Percentiles rank a stretch among this genome's conserved stretches.
phyloP scores from a whole-genome alignment of 2,888 invertebrate species.

The Helicoverpa assulta region DNA sequence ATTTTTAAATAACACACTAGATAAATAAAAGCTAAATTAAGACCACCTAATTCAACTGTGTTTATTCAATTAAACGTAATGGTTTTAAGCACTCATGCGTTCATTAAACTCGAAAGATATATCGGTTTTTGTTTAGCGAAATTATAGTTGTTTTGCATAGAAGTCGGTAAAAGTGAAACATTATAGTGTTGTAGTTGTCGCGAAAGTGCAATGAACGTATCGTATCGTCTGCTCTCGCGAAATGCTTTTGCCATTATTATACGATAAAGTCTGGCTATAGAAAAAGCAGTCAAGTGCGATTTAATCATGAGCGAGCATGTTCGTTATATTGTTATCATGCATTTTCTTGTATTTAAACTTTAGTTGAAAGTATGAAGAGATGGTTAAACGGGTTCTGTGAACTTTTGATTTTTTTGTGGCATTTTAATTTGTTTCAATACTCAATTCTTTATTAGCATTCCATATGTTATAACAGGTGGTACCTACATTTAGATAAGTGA shows the following conservation, averaged over 20 bases:
- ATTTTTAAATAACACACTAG: not conserved
- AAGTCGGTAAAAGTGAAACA: conserved; percentile 39
- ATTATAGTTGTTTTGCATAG: conserved; percentile 33
- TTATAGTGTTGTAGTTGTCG: conserved; percentile 44
- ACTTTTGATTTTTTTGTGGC: not conserved
- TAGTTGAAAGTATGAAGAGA: conserved; percentile 7
- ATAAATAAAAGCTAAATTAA: conserved; percentile 10
- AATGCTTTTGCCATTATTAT: conserved; percentile 69
- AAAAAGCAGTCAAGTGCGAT: conserved; percentile 63
- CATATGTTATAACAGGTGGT: no score
- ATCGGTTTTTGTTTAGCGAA: conserved; percentile 42
- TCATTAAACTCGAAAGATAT: conserved; percentile 39
- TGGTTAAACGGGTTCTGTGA: not conserved
- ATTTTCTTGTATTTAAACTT: conserved; percentile 33
- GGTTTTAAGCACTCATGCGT: conserved; percentile 32
- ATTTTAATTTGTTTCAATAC: not conserved
- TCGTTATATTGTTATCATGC: conserved; percentile 37
- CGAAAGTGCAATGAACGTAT: conserved; percentile 61
- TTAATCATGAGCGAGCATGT: conserved; percentile 57
- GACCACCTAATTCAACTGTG: conserved; percentile 7
- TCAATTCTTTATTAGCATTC: no score
- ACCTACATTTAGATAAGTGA: no score
- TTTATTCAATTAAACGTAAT: conserved; percentile 42
- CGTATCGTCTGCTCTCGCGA: conserved; percentile 63
- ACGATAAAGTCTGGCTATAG: conserved; percentile 49